These are phyloP conservation scores for Rhinichthys klamathensis DNA, from an alignment of 2,113 vertebrate genomes.

Conservation along the genomic window DNA sequence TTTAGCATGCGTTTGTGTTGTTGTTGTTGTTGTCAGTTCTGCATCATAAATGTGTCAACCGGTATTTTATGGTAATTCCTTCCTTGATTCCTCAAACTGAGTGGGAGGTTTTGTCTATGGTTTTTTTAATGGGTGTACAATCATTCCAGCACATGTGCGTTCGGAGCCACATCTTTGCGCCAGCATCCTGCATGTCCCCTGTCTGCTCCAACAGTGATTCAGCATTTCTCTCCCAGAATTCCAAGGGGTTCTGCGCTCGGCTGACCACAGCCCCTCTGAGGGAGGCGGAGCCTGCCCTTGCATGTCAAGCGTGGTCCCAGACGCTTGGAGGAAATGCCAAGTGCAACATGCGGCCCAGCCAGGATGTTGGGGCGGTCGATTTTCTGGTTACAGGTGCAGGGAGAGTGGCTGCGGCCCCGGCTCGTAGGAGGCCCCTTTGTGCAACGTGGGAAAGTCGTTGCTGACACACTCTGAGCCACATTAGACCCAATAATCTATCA, in stretches of 20 bases:
- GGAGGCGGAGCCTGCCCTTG: constrained; percentile 70
- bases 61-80: neutral
- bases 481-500: constrained; percentile 57
- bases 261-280: constrained; percentile 58
- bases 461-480: constrained; percentile 67
- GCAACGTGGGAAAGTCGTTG: constrained; percentile 79
- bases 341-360: constrained; percentile 75
- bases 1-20: neutral
- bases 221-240: constrained; percentile 64
- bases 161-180: constrained; percentile 25
- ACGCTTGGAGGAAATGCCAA: constrained; percentile 79
- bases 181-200: neutral
- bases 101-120: constrained; percentile 14
- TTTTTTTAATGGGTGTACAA: constrained; percentile 8
- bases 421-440: constrained; percentile 63
- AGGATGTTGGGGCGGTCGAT: constrained; percentile 66
- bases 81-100: constrained; percentile 11
- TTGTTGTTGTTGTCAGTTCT: constrained; percentile 4
- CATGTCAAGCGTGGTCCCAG: constrained; percentile 76
- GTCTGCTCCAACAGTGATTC: constrained; percentile 62
- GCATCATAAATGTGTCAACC: neutral
- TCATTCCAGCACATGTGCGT: constrained; percentile 37
- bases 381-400: constrained; percentile 77
- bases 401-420: constrained; percentile 15
- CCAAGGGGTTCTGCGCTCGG: constrained; percentile 59